Conservation (phyloP, 2,797 vertebrate species). For the Cossypha caffra region DNA sequence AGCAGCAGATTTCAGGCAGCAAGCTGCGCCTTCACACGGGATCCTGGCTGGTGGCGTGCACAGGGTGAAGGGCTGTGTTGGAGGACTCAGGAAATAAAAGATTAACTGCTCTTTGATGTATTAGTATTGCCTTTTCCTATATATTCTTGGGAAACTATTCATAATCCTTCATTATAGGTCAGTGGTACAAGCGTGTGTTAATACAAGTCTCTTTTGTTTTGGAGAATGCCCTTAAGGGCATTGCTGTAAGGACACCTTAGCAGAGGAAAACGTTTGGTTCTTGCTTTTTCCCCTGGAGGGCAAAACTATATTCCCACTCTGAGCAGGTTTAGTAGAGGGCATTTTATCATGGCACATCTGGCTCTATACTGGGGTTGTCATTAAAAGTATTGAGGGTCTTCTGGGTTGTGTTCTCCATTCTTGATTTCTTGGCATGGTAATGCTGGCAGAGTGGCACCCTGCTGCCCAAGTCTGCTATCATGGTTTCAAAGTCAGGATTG, state of each 20-base stretch:
- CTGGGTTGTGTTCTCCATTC: background rate
- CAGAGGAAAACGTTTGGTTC: background rate
- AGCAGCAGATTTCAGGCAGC: background rate
- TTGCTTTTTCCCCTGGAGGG: background rate
- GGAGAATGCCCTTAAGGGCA: background rate
- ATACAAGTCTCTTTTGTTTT: background rate
- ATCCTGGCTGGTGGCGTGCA: background rate
- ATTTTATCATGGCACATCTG: background rate
- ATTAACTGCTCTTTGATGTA: background rate
- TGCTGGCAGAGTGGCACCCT: background rate
- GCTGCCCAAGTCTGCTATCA: background rate
- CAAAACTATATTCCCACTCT: background rate
- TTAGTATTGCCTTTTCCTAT: background rate
- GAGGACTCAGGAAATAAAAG: background rate
- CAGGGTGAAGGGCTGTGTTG: background rate
- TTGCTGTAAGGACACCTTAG: background rate
- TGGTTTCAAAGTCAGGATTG: background rate
- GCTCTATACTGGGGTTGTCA: background rate
- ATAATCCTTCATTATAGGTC: slow-evolving; percentile 14
- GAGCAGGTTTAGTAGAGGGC: background rate
- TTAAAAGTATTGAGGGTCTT: background rate
- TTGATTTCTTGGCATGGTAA: background rate
- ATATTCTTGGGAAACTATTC: background rate
- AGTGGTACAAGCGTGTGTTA: background rate
- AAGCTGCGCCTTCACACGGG: fast-evolving